Evolutionary conservation across 2,113 vertebrate species (phyloP).

Genomic region (Zapus hudsonius): DNA sequence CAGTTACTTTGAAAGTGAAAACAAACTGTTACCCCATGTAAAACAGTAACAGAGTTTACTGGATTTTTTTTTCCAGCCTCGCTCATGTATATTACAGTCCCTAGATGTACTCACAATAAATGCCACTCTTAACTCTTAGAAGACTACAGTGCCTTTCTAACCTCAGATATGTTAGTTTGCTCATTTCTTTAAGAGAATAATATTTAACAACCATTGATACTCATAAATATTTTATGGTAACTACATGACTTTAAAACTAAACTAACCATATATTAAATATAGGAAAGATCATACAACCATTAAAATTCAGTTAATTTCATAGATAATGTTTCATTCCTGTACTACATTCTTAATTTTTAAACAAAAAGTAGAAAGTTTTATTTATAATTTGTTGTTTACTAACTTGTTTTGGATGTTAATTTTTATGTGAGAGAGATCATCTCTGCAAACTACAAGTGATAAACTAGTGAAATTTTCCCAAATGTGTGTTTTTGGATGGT

Average conservation of each 20-base stretch:
- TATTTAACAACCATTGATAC: background rate
- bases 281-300: background rate
- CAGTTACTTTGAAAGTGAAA: too few species aligned
- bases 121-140: constrained; percentile 19
- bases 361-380: constrained; percentile 33
- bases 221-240: constrained; percentile 1
- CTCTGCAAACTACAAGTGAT: constrained; percentile 21
- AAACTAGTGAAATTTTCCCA: constrained; percentile 19
- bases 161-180: background rate
- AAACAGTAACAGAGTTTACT: background rate
- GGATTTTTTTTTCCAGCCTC: constrained; percentile 32
- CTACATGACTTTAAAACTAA: constrained; percentile 1
- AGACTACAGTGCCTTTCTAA: background rate
- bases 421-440: constrained; percentile 20
- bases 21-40: background rate
- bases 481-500: background rate
- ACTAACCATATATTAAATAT: constrained; percentile 22
- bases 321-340: background rate
- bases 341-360: background rate
- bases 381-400: background rate
- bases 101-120: constrained; percentile 18
- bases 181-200: constrained; percentile 10
- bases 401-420: constrained; percentile 19
- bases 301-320: constrained; percentile 34
- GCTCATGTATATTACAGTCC: background rate